Evolutionary conservation across 2,113 vertebrate species (phyloP).

Genomic region (Puntigrus tetrazona): DNA sequence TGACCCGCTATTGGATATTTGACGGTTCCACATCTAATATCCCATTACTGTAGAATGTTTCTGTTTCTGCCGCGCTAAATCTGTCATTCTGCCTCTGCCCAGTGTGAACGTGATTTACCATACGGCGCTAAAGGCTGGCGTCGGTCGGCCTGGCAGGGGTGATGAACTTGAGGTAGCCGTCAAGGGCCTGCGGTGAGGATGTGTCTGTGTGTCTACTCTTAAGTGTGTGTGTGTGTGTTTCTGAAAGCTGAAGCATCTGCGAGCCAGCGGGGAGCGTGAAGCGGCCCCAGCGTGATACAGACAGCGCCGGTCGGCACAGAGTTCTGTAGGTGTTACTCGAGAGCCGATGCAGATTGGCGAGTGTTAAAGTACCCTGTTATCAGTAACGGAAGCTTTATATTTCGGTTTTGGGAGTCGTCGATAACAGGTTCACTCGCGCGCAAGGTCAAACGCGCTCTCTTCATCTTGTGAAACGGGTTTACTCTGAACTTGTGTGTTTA

Average conservation of each 20-base stretch:
- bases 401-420: too few species aligned
- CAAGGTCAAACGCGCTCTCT: too few species aligned
- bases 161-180: slow-evolving; percentile 31
- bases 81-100: slow-evolving; percentile 14
- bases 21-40: slow-evolving; percentile 21
- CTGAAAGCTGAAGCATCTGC: slow-evolving; percentile 11
- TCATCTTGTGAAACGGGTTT: too few species aligned
- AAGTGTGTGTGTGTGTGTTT: not conserved
- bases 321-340: slow-evolving; percentile 3
- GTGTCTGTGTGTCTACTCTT: not conserved
- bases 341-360: not conserved
- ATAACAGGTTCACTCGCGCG: too few species aligned
- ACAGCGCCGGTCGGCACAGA: not conserved
- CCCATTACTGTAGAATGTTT: slow-evolving; percentile 29
- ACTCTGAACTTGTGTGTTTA: too few species aligned
- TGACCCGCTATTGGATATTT: not conserved
- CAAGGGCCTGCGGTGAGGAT: not conserved
- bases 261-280: not conserved
- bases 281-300: not conserved
- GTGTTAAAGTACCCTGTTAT: too few species aligned
- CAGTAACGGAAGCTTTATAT: too few species aligned
- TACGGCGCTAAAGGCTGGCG: slow-evolving; percentile 4
- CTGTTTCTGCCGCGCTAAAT: slow-evolving; percentile 14
- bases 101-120: slow-evolving; percentile 21
- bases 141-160: not conserved